Evolutionary conservation across 2,797 vertebrate species (phyloP), one percentile per base, ranked within the genome.

Genomic region (Cuculus canorus): DNA sequence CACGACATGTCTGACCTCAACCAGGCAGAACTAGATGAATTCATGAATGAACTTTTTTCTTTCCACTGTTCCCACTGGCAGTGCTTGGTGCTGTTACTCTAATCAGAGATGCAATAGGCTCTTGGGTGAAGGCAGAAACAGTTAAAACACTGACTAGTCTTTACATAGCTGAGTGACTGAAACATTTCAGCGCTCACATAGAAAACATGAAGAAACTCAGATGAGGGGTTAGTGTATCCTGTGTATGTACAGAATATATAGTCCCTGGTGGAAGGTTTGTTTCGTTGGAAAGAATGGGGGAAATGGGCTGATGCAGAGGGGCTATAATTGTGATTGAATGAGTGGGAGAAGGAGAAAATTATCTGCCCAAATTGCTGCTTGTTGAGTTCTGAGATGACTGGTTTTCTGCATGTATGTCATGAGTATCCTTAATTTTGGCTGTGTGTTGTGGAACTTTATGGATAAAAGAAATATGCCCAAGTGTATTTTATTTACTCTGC

Each of bases 41-140:
- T 97, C 41, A 90, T 95, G 84, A 96, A 95, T 97, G 96, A 97
- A 83, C 71, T 32, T 14, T 47, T 17, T 52, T 52, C 37, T 33
- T 54, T 17, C 5, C 2, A 5, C 45, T 25, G 59, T 90, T 86
- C 54, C 54, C 11, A 2, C 8, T 86, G 82, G 30, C 52, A 59
- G 52, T 2, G 6, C 77, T 84, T 41, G 35, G 54, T 93, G 50
- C 53, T 78, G 61, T 93, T 94, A 76, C 48, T 90, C 23, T 79
- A 45, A 63, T 92, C 45, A 91, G 64, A 15, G 35, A 57, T 43
- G 79, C 2, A 19, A 78, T 4, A 50, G 59, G 37, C 47, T 82
- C 56, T 21, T 48, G 45, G 45, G 32, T 66, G 72, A 53, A 80
- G 66, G 25, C 54, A 66, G 53, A 65, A 92, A 37, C 59, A 70